Evolutionary conservation across 2,113 vertebrate genomes (phyloP), one percentile per base, ranked within the genome.

Genomic region (Hyperopisus bebe): DNA sequence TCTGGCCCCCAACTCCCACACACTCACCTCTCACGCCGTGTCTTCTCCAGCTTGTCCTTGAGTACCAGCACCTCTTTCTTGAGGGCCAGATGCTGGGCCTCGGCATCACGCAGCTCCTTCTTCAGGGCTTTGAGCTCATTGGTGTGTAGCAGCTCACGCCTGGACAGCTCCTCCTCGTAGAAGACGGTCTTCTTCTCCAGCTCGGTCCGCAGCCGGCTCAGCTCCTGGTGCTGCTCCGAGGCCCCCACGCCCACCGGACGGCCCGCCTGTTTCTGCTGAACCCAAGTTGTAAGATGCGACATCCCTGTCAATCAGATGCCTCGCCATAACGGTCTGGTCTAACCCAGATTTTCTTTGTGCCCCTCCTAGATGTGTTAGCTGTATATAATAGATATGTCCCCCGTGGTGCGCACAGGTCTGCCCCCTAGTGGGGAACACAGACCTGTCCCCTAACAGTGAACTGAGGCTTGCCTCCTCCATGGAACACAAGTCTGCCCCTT

Each of bases 31-130:
- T 99, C 98, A 86, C 98, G 96, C 55, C 98, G 97, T 1, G 95
- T 98, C 95, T 99, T 99, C 91, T 99, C 98, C 92, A 99, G 94
- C 93, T 99, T 99, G 95, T 99, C 98, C 94, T 98, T 98, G 89
- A 99, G 97, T 94, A 99, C 93, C 95, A 98, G 96, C 90, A 98
- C 97, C 93, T 99, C 98, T 92, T 99, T 99, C 93, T 98, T 98
- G 91, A 99, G 96, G 87, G 96, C 94, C 88, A 99, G 97, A 17
- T 99, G 97, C 88, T 98, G 98, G 92, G 97, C 97, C 95, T 99
- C 98, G 1, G 97, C 97, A 46, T 99, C 98, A n/a, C 96, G 95
- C 39, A 98, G 94, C 90, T 99, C 98, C 92, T 99, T 99, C 93
- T 97, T 97, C 91, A 98, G 95, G 89, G 95, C 95, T 95, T 98